Percentiles rank a stretch among this genome's conserved stretches.
These are phyloP conservation scores for Anorthoa munda DNA, from an alignment of 2,888 invertebrate genomes.

Conservation along the genomic window DNA sequence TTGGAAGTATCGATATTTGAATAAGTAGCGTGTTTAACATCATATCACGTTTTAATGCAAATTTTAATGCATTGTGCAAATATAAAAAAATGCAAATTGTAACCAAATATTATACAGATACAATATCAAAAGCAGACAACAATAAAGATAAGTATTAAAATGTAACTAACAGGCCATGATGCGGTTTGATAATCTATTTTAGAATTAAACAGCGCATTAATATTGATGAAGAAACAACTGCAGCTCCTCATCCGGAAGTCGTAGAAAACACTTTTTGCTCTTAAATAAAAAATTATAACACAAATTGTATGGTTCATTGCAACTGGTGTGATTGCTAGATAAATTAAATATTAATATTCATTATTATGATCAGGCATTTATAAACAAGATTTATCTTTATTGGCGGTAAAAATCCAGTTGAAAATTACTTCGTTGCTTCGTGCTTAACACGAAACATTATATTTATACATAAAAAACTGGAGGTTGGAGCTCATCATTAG, in stretches of 20 bases:
- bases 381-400: constrained; percentile 35
- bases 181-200: constrained; percentile 10
- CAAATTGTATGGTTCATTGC: constrained; percentile 31
- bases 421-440: constrained; percentile 35
- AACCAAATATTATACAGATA: constrained; percentile 47
- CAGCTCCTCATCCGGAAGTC: constrained; percentile 26
- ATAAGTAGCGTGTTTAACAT: constrained; percentile 47
- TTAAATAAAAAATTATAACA: constrained; percentile 2
- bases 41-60: constrained; percentile 61
- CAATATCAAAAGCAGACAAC: constrained; percentile 38
- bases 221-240: constrained; percentile 20
- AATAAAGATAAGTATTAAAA: constrained; percentile 27
- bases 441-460: constrained; percentile 13
- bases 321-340: constrained; percentile 28
- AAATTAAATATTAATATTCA: constrained; percentile 42
- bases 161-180: constrained; percentile 4
- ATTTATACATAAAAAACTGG: constrained; percentile 49
- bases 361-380: constrained; percentile 34
- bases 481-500: constrained; percentile 30
- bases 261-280: constrained; percentile 19
- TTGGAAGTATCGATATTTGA: constrained; percentile 31
- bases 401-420: constrained; percentile 20
- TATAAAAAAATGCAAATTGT: constrained; percentile 62
- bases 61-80: constrained; percentile 52
- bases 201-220: constrained; percentile 10